Evolutionary conservation across 2,797 vertebrate species (phyloP).

Genomic region (Xyrichtys novacula): DNA sequence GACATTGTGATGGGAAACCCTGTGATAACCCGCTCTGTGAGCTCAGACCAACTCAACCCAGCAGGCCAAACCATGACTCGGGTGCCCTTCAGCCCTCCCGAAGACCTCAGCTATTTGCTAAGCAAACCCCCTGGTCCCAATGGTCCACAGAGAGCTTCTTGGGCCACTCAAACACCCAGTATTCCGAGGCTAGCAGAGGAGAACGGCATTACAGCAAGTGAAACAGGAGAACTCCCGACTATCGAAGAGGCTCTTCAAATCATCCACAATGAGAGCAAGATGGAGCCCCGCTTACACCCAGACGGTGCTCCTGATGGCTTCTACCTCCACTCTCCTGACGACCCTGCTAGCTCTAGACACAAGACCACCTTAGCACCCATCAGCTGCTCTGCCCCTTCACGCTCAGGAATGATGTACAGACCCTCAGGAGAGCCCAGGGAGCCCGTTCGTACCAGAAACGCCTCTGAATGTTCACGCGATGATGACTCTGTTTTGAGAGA

Average conservation of each 20-base stretch:
- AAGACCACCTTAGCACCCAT: conserved; percentile 65
- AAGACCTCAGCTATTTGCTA: conserved; percentile 75
- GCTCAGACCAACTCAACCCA: conserved; percentile 91
- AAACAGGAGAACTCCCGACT: conserved; percentile 88
- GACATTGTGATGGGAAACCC: conserved; percentile 96
- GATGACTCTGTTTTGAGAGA: conserved; percentile 90
- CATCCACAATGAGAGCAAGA: conserved; percentile 90
- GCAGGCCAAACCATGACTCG: conserved; percentile 63
- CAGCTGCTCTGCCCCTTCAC: conserved; percentile 82
- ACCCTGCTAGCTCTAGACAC: conserved; percentile 71
- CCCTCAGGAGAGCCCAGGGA: conserved; percentile 66
- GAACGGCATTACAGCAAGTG: conserved; percentile 80
- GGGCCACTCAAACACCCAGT: conserved; percentile 77
- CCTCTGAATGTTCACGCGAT: conserved; percentile 86
- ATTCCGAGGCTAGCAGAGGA: conserved; percentile 79
- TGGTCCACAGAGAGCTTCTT: conserved; percentile 83
- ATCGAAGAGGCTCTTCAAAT: conserved; percentile 96
- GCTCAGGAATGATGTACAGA: conserved; percentile 80
- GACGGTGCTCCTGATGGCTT: conserved; percentile 94
- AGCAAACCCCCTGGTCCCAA: conserved; percentile 72
- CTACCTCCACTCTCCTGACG: conserved; percentile 92
- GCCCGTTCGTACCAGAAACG: conserved; percentile 74
- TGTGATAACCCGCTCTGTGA: conserved; percentile 90
- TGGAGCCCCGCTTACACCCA: conserved; percentile 92
- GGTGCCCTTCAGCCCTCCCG: conserved; percentile 71